Evolutionary conservation across 2,113 vertebrate genomes (phyloP).

Genomic region (Bubo bubo): DNA sequence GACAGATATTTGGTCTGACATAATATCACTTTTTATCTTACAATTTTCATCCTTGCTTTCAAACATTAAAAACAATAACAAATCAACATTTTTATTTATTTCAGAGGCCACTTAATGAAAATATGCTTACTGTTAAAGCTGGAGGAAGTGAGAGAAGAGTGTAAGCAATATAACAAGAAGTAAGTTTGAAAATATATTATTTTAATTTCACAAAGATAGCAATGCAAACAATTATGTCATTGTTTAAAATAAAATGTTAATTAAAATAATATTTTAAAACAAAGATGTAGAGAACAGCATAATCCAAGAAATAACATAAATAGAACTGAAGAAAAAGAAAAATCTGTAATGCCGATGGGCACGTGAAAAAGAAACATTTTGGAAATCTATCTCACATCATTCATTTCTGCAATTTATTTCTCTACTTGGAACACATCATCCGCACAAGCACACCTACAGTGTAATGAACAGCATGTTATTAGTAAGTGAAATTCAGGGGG

Average conservation of each 20-base stretch:
- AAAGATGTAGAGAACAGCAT: conserved; percentile 17
- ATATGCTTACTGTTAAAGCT: background rate
- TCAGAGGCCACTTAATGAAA: background rate
- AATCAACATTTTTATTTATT: background rate
- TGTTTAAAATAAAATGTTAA: conserved; percentile 44
- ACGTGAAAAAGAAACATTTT: background rate
- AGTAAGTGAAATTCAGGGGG: background rate
- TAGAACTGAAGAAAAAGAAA: conserved; percentile 38
- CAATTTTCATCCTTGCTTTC: background rate
- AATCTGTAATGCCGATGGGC: background rate
- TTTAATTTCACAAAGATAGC: conserved; percentile 30
- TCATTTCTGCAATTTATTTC: background rate
- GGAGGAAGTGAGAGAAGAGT: background rate
- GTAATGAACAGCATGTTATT: background rate
- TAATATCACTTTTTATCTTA: background rate
- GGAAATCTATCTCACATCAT: background rate
- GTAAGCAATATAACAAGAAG: background rate
- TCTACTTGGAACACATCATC: background rate
- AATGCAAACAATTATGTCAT: background rate
- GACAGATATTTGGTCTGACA: background rate
- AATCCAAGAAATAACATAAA: conserved; percentile 21
- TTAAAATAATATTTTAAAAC: conserved; percentile 47
- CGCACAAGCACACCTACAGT: background rate
- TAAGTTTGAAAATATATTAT: conserved; percentile 16
- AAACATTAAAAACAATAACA: background rate